Evolutionary conservation across 2,797 vertebrate genomes (phyloP).

Genomic region (Muscicapa comitata): DNA sequence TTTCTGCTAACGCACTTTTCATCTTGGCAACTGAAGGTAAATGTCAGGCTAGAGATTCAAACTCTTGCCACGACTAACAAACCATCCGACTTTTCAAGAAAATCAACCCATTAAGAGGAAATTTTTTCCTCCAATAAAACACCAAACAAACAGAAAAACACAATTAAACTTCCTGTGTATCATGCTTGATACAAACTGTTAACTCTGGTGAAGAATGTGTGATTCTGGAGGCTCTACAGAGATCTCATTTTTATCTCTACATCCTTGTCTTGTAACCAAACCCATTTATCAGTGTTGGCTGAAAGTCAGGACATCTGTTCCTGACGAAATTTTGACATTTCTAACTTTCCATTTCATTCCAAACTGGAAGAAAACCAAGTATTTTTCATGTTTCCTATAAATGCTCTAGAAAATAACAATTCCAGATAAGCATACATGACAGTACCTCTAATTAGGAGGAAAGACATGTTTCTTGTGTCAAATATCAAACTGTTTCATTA

Average conservation of each 20-base stretch:
- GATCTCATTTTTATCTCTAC: neutral
- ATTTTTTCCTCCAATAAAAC: neutral
- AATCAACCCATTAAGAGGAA: neutral
- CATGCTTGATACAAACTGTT: neutral
- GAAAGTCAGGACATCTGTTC: slow-evolving; percentile 41
- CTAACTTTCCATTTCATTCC: slow-evolving; percentile 1
- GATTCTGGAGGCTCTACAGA: neutral
- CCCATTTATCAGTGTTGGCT: neutral
- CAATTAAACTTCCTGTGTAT: neutral
- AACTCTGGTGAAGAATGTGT: neutral
- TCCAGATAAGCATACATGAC: neutral
- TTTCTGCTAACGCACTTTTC: neutral
- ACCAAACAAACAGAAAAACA: neutral
- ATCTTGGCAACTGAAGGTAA: neutral
- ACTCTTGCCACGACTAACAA: neutral
- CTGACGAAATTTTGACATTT: slow-evolving; percentile 38
- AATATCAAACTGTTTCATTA: neutral
- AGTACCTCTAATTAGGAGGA: neutral
- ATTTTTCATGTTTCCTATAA: slow-evolving; percentile 16
- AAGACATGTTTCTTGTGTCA: neutral
- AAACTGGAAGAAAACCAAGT: slow-evolving; percentile 11
- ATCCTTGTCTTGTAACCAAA: neutral
- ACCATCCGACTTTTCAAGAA: neutral
- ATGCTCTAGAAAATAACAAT: slow-evolving; percentile 1
- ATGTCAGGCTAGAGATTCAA: neutral